Evolutionary conservation across 1,140 invertebrate species (phyloP).

Genomic region (Ephestia elutella): DNA sequence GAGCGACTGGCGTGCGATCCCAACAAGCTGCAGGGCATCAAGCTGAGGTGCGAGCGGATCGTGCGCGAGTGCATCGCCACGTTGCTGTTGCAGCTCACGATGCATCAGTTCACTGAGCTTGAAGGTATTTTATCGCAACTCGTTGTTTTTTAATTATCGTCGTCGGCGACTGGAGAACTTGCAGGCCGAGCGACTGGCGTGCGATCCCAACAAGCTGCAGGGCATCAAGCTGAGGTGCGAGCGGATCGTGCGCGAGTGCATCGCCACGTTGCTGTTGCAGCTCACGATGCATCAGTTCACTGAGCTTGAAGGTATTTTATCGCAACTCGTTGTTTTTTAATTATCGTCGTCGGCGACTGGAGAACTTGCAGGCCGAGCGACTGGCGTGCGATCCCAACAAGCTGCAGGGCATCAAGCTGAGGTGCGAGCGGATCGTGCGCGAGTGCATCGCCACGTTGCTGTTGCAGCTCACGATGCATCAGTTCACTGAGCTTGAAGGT

Average conservation of each 20-base stretch:
- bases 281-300: slow-evolving; percentile 87
- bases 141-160: too few species aligned
- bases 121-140: slow-evolving; percentile 83
- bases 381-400: slow-evolving; percentile 88
- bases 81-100: slow-evolving; percentile 83
- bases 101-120: slow-evolving; percentile 88
- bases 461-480: slow-evolving; percentile 84
- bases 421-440: slow-evolving; percentile 80
- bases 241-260: slow-evolving; percentile 79
- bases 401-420: slow-evolving; percentile 84
- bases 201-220: slow-evolving; percentile 86
- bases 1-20: slow-evolving; percentile 88
- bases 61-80: slow-evolving; percentile 83
- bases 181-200: slow-evolving; percentile 84
- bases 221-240: slow-evolving; percentile 87
- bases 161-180: slow-evolving; percentile 79
- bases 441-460: slow-evolving; percentile 85
- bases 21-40: slow-evolving; percentile 84
- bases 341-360: slow-evolving; percentile 78
- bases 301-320: slow-evolving; percentile 84
- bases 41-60: slow-evolving; percentile 83
- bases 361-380: slow-evolving; percentile 80
- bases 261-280: slow-evolving; percentile 84
- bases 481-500: slow-evolving; percentile 92
- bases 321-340: too few species aligned